Evolutionary conservation across 2,888 invertebrate genomes (phyloP).

Genomic region (Ischnura elegans): DNA sequence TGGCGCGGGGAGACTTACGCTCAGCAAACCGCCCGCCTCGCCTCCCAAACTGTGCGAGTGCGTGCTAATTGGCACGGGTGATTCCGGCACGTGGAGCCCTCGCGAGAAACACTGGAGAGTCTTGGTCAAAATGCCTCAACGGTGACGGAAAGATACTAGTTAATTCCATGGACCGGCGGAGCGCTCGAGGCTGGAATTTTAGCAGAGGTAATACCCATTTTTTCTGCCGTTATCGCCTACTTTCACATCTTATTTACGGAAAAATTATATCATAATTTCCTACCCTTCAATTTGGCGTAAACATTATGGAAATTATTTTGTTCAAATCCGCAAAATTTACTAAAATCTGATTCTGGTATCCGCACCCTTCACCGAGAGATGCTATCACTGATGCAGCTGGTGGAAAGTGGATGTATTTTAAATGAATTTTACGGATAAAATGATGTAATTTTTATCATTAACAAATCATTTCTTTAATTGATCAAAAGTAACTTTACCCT

Average conservation of each 20-base stretch:
- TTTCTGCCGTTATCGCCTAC: not conserved
- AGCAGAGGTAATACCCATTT: not conserved
- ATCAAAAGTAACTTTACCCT: no score
- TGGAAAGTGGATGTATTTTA: no score
- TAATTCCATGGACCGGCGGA: not conserved
- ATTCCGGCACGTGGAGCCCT: not conserved
- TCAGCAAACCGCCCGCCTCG: not conserved
- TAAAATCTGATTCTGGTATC: no score
- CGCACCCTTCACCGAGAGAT: no score
- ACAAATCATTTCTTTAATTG: no score
- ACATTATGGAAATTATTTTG: no score
- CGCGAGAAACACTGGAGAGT: not conserved
- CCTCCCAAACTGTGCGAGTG: constrained; percentile 14
- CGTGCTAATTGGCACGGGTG: constrained; percentile 7
- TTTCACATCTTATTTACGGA: not conserved
- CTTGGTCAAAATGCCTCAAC: not conserved
- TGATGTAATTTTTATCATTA: no score
- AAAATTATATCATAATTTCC: not conserved
- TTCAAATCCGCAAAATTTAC: no score
- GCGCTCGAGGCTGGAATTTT: not conserved
- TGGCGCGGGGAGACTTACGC: not conserved
- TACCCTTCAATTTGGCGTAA: no score
- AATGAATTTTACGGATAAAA: no score
- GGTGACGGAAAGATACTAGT: not conserved
- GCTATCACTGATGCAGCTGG: no score